Percentiles rank a stretch among this genome's conserved stretches.
phyloP scores from a whole-genome alignment of 2,113 vertebrate genomes.

The Orthonyx spaldingii region DNA sequence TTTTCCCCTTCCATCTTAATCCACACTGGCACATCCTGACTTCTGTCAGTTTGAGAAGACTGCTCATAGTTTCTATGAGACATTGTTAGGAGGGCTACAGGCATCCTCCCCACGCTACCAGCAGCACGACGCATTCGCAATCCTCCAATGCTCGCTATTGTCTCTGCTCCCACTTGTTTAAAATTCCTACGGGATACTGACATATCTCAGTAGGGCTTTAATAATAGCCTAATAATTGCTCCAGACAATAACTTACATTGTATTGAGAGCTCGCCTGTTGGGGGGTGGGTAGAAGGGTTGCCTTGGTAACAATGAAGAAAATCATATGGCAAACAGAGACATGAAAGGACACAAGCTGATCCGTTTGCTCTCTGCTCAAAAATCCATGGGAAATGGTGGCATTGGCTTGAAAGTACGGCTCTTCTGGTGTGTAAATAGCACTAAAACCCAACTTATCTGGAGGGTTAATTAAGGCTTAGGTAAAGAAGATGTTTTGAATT shows the following conservation, averaged over 20 bases:
- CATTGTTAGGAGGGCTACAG: background rate
- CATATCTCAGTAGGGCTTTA: constrained; percentile 27
- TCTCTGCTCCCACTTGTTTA: constrained; percentile 12
- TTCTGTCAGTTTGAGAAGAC: background rate
- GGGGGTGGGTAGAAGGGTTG: constrained; percentile 28
- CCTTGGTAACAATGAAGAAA: constrained; percentile 43
- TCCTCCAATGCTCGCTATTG: background rate
- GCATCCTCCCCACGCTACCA: background rate
- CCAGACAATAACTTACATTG: constrained; percentile 53
- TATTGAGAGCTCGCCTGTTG: background rate
- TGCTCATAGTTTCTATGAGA: background rate
- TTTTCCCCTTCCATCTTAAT: background rate
- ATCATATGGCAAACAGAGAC: background rate
- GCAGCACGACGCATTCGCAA: background rate
- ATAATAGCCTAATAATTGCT: constrained; percentile 60
- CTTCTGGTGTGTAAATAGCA: background rate
- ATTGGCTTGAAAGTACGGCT: background rate
- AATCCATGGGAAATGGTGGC: background rate
- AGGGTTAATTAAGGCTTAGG: background rate
- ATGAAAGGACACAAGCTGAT: background rate
- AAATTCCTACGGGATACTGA: constrained; percentile 22
- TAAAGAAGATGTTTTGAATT: background rate
- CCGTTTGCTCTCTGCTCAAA: background rate
- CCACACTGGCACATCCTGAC: background rate
- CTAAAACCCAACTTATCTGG: background rate